These are phyloP conservation scores for Phyllotreta striolata DNA, from an alignment of 2,888 invertebrate species.

Conservation along the genomic window DNA sequence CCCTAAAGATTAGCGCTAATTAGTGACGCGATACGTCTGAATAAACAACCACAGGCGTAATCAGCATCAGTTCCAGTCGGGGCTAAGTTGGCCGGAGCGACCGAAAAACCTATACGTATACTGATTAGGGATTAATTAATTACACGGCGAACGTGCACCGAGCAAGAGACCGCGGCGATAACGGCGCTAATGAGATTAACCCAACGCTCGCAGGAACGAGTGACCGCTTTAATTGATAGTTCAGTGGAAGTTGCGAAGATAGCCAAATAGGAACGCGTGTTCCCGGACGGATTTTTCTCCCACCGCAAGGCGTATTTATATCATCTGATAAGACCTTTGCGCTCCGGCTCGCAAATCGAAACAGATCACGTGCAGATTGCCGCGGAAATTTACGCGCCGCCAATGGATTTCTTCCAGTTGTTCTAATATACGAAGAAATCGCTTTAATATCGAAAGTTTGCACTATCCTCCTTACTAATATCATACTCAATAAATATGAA, in stretches of 20 bases:
- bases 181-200: conserved; percentile 61
- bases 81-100: conserved; percentile 36
- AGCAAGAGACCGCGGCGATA: conserved; percentile 59
- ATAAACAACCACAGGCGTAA: conserved; percentile 42
- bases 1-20: conserved; percentile 12
- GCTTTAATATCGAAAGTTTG: too few relatives aligned
- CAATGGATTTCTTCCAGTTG: too few relatives aligned
- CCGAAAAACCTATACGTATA: conserved; percentile 48
- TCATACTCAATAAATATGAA: too few relatives aligned
- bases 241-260: conserved; percentile 55
- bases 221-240: conserved; percentile 60
- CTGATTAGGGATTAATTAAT: conserved; percentile 62
- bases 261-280: conserved; percentile 58
- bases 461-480: too few relatives aligned
- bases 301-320: conserved; percentile 48
- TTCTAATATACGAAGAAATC: too few relatives aligned
- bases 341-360: conserved; percentile 6
- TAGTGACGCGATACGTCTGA: conserved; percentile 22
- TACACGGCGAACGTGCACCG: conserved; percentile 57
- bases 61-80: conserved; percentile 43
- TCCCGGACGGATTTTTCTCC: conserved; percentile 47
- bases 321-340: conserved; percentile 49
- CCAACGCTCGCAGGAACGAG: conserved; percentile 52
- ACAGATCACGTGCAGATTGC: conserved; percentile 3
- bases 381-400: neutral